A percentile compares a stretch with the other conserved stretches of the same genome.
Conservation (phyloP, 2,113 vertebrate genomes). For the Cranoglanis bouderius region DNA sequence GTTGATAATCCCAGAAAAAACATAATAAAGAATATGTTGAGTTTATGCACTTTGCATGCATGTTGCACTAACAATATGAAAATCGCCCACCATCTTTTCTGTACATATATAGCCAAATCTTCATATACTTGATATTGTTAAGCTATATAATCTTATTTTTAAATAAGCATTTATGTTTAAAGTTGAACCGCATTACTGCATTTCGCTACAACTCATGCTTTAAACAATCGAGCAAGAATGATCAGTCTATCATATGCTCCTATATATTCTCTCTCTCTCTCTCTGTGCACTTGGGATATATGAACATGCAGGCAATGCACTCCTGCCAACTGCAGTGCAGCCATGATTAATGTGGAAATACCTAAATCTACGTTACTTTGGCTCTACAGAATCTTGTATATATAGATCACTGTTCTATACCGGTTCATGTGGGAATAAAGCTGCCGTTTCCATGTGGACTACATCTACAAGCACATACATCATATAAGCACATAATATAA, state of each 20-base stretch:
- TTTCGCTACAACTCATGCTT: background rate
- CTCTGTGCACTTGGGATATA: background rate
- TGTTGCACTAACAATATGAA: background rate
- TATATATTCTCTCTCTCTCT: background rate
- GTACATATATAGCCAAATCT: background rate
- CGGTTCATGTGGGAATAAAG: constrained; percentile 27
- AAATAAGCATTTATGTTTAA: background rate
- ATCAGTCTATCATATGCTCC: background rate
- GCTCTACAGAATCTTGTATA: background rate
- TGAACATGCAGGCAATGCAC: background rate
- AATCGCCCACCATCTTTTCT: background rate
- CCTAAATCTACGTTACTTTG: constrained; percentile 16
- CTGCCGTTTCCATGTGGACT: background rate
- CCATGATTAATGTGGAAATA: constrained; percentile 41
- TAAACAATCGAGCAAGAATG: background rate
- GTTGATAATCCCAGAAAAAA: background rate
- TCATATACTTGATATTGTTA: background rate
- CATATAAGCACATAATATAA: background rate
- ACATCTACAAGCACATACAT: background rate
- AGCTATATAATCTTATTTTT: background rate
- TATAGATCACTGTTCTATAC: constrained; percentile 11
- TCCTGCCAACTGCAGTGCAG: constrained; percentile 1
- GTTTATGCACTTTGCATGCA: background rate
- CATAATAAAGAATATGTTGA: background rate
- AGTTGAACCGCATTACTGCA: background rate